Evolutionary conservation across 1,140 invertebrate species (phyloP), one percentile per base, ranked within the genome.

Genomic region (Penaeus japonicus): DNA sequence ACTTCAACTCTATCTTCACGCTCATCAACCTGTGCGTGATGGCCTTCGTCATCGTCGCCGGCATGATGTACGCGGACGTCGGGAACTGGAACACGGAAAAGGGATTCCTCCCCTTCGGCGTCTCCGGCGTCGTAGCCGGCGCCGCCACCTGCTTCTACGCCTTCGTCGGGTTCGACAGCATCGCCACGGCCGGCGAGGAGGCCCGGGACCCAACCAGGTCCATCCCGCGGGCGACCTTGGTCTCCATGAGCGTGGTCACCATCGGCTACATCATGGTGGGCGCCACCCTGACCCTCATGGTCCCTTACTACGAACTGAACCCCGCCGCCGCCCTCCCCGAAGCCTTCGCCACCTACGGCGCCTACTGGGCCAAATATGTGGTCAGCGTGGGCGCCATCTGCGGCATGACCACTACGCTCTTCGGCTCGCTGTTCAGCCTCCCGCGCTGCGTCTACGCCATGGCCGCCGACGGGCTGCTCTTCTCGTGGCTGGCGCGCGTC

Each of bases 91-190:
- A 83, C 27, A n/a, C 18, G 10, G 75, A 81, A 17, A 95, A 95
- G 7, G 96, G 97, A 18, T 96, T 98, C 92, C 93, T 97, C 90
- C 97, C 97, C 0, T 97, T 94, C 91, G 96, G 96, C n/a, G 94
- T 96, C 82, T 93, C 93, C 2, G 96, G 96, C 3, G 90, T 92
- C 12, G 54, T 91, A 15, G 89, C 91, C 1, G 96, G 96, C 27
- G 97, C 97, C 4, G 97, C 97, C 0, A 96, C 96, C 7, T 97
- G 96, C 92, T 98, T 98, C 91, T 98, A 97, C 91, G 97, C 96
- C 0, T 98, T 96, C 91, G 96, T 97, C 20, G 97, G 96, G 0
- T 93, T 97, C 91, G 97, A 98, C 91, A 96, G 96, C 89, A 97
- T 98, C 65, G 96, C 93, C 18, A 97, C 96, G 0, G 95, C 96